Base-by-base conservation (phyloP, 1,140 invertebrate genomes). In the Mizuhopecten yessoensis region DNA sequence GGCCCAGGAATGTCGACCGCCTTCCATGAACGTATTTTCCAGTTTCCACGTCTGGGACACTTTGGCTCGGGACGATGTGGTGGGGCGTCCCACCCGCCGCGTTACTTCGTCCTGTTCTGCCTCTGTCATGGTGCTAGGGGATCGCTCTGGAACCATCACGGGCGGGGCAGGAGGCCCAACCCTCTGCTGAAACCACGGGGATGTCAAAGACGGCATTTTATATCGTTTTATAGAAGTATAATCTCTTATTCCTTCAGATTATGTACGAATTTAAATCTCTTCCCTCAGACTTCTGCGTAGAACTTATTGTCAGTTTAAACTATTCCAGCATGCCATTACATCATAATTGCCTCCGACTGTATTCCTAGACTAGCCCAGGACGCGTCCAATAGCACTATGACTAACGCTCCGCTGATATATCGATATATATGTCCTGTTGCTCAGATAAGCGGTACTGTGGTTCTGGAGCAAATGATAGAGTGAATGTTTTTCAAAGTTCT, bases 1-100 rank as follows among this genome's bases (percentile, higher is more conserved):
- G 17, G 93, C 39, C 95, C 95, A 95, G 0, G 95, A 93, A 87
- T 95, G 95, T 34, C 94, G 92, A 13, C 94, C 95, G 2, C 89
- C 86, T 33, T 94, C 95, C 92, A 94, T 93, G 86, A 94, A 95
- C 0, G 93, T 92, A 39, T 93, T 92, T 45, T 95, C 94, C 33
- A 95, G 89, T 88, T 94, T 95, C 94, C 94, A 94, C 13, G 93
- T 90, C 34, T 94, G 91, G 11, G 93, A 91, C 10, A 91, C 45
- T 34, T 95, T 93, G 29, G 94, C 94, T 17, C 88, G 91, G 3
- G 95, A 95, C 11, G 94, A 91, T 23, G 92, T 91, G 23, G 95
- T 95, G 11, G 94, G 95, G 49, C 92, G 75, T 2, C 89, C 88
- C 11, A 95, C 86, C 0, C 95, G 92, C 29, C 94, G 92, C 29